Conservation (phyloP, 2,888 invertebrate species). For the Coecobrya sp. region DNA sequence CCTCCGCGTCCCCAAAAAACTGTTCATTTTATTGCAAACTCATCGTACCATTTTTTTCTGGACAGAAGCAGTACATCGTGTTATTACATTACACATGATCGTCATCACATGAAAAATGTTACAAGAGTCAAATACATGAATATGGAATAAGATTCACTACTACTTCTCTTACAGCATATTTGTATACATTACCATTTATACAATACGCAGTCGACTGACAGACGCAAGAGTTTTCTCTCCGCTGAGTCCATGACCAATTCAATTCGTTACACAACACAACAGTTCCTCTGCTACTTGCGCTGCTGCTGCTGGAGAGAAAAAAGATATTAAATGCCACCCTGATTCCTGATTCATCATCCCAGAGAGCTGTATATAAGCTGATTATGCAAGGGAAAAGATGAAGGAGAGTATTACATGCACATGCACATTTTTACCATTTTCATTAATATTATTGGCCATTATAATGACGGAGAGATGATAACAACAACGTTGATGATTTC, state of each 20-base stretch:
- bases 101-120: slow-evolving; percentile 29
- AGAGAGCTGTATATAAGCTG: slow-evolving; percentile 42
- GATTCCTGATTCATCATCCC: slow-evolving; percentile 18
- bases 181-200: slow-evolving; percentile 24
- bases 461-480: not conserved
- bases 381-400: slow-evolving; percentile 64
- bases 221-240: not conserved
- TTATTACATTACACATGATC: slow-evolving; percentile 13
- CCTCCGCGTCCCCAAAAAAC: slow-evolving; percentile 20
- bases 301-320: slow-evolving; percentile 41
- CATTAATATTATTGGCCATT: slow-evolving; percentile 37
- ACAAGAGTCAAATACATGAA: slow-evolving; percentile 74
- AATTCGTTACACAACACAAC: slow-evolving; percentile 72
- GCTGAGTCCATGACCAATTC: slow-evolving; percentile 72
- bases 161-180: not conserved
- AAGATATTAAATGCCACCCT: slow-evolving; percentile 73
- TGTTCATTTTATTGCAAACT: slow-evolving; percentile 27
- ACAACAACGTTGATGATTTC: not conserved
- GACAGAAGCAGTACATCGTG: not conserved
- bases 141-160: slow-evolving; percentile 59
- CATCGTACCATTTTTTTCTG: slow-evolving; percentile 31
- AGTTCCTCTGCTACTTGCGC: not conserved
- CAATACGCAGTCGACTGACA: not conserved
- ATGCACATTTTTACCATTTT: slow-evolving; percentile 41
- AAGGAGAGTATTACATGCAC: slow-evolving; percentile 27